Conservation (phyloP, 2,113 vertebrate genomes). For the Madoqua kirkii region DNA sequence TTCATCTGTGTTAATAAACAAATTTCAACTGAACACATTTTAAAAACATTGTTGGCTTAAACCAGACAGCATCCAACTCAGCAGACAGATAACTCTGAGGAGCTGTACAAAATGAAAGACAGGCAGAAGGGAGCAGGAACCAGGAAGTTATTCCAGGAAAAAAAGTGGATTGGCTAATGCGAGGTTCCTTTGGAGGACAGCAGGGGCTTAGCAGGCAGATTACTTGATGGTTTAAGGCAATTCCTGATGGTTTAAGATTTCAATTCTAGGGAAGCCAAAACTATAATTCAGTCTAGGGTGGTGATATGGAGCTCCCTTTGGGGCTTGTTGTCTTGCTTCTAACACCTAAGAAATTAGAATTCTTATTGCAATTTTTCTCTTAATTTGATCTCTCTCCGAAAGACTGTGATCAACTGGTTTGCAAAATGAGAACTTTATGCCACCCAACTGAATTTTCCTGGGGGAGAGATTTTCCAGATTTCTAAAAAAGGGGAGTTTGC, state of each 20-base stretch:
- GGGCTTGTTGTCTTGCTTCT: background rate
- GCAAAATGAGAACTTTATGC: background rate
- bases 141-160: background rate
- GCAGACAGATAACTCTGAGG: background rate
- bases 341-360: background rate
- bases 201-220: background rate
- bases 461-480: background rate
- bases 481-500: background rate
- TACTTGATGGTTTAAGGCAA: background rate
- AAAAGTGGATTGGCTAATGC: background rate
- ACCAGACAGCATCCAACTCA: background rate
- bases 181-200: background rate
- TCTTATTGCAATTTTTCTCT: conserved; percentile 16
- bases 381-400: background rate
- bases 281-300: background rate
- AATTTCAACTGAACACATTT: background rate
- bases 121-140: background rate
- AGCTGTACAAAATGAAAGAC: background rate
- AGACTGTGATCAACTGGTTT: background rate
- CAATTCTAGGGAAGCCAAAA: background rate
- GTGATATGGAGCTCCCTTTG: background rate
- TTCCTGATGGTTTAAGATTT: background rate
- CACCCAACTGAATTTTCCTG: background rate
- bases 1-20: background rate
- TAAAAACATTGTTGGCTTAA: background rate